Percentiles rank a stretch among this genome's conserved stretches.
phyloP scores from a whole-genome alignment of 2,113 vertebrate genomes.

The Chamaea fasciata region DNA sequence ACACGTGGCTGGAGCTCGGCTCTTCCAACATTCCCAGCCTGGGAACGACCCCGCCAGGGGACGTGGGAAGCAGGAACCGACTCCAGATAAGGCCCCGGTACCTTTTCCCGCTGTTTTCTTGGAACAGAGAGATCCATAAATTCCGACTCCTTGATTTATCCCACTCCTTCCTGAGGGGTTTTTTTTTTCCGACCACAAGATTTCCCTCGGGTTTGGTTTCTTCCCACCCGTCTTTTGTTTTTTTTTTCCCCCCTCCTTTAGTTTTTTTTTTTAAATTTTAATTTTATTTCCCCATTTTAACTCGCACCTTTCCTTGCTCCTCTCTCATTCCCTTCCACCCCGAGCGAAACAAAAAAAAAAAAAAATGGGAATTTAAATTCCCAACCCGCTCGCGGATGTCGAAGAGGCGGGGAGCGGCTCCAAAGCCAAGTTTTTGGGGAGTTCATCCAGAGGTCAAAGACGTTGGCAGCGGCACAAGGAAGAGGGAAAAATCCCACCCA shows the following conservation, averaged over 20 bases:
- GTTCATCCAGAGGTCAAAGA: constrained; percentile 34
- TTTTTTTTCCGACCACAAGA: not conserved
- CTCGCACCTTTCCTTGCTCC: not conserved
- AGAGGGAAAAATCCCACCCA: not conserved
- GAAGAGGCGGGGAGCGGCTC: not conserved
- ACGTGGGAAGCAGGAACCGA: not conserved
- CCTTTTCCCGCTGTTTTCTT: not conserved
- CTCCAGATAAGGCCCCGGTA: not conserved
- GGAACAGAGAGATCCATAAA: not conserved
- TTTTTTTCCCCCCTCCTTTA: too few relatives aligned
- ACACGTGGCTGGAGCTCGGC: fast-evolving
- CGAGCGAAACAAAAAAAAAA: not conserved
- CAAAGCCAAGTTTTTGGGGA: not conserved
- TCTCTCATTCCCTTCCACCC: not conserved
- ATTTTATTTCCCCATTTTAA: not conserved
- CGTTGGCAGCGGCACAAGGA: not conserved
- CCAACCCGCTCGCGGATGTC: not conserved
- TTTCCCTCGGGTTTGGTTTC: not conserved
- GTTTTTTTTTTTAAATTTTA: not conserved
- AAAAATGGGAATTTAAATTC: constrained; percentile 16
- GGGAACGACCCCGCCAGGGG: not conserved
- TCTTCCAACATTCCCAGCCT: not conserved
- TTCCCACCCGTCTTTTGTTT: not conserved
- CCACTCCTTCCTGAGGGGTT: not conserved
- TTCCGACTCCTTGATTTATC: not conserved